Percentiles rank a stretch among this genome's conserved stretches.
Evolutionary conservation across 2,797 vertebrate species (phyloP).

Genomic region (Moxostoma hubbsi): DNA sequence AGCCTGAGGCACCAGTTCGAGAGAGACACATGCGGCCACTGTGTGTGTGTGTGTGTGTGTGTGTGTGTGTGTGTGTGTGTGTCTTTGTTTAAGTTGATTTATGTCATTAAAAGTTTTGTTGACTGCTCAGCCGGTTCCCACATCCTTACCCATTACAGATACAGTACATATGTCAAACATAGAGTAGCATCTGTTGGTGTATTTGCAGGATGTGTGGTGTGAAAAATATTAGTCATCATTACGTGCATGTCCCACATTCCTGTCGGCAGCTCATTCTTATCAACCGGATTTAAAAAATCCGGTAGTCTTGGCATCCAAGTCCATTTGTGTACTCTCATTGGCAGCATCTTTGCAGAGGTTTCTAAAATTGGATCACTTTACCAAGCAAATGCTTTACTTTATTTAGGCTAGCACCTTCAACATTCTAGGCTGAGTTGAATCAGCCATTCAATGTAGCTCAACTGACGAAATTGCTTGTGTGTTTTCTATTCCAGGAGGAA

Average conservation of each 20-base stretch:
- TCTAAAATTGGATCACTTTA: constrained; percentile 35
- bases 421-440: not conserved
- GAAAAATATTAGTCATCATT: constrained; percentile 75
- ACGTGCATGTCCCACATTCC: constrained; percentile 61
- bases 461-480: constrained; percentile 8
- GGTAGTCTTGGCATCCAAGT: constrained; percentile 51
- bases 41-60: too few species aligned
- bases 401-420: constrained; percentile 19
- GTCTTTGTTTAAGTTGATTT: too few species aligned
- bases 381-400: constrained; percentile 19
- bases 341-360: constrained; percentile 26
- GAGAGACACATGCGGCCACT: too few species aligned
- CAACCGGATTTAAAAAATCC: constrained; percentile 75
- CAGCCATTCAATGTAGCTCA: not conserved
- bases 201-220: constrained; percentile 65
- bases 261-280: constrained; percentile 75
- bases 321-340: constrained; percentile 39
- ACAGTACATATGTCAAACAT: constrained; percentile 53
- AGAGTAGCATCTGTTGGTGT: constrained; percentile 66
- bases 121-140: too few species aligned
- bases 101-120: too few species aligned
- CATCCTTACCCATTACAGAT: constrained; percentile 63
- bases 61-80: too few species aligned
- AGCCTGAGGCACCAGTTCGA: too few species aligned
- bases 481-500: constrained; percentile 83